Conservation (phyloP, 2,113 vertebrate genomes). For the Gobiocypris rarus region DNA sequence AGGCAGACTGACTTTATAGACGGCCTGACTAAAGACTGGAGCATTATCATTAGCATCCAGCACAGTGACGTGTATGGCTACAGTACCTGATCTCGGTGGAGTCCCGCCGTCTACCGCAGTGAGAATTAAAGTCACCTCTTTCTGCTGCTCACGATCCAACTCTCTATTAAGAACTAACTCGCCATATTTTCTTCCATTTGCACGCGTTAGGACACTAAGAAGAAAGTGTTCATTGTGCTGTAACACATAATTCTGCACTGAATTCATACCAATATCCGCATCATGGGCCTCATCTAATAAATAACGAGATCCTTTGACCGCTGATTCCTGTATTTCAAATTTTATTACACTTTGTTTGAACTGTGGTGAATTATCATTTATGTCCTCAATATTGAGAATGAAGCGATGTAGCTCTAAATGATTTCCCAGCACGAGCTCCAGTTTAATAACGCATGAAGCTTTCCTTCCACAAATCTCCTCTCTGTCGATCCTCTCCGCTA, state of each 20-base stretch:
- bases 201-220: no score
- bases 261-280: constrained; percentile 65
- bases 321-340: constrained; percentile 67
- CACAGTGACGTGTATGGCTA: no score
- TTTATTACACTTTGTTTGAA: constrained; percentile 45
- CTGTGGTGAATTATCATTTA: constrained; percentile 74
- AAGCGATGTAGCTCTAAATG: constrained; percentile 61
- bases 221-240: no score
- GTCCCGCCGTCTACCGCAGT: no score
- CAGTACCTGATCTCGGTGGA: no score
- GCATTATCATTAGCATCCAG: no score
- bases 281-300: constrained; percentile 66
- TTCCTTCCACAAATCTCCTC: constrained; percentile 70
- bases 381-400: constrained; percentile 67
- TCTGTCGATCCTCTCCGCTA: constrained; percentile 72
- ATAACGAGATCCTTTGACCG: constrained; percentile 61
- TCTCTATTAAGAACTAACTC: constrained; percentile 27
- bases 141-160: constrained; percentile 46
- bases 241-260: constrained; percentile 58
- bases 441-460: constrained; percentile 63
- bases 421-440: constrained; percentile 67
- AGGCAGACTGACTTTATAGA: no score
- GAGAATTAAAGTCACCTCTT: no score
- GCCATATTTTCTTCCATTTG: background rate
- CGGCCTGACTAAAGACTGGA: no score